Evolutionary conservation across 2,797 vertebrate genomes (phyloP).

Genomic region (Myripristis jacobus): DNA sequence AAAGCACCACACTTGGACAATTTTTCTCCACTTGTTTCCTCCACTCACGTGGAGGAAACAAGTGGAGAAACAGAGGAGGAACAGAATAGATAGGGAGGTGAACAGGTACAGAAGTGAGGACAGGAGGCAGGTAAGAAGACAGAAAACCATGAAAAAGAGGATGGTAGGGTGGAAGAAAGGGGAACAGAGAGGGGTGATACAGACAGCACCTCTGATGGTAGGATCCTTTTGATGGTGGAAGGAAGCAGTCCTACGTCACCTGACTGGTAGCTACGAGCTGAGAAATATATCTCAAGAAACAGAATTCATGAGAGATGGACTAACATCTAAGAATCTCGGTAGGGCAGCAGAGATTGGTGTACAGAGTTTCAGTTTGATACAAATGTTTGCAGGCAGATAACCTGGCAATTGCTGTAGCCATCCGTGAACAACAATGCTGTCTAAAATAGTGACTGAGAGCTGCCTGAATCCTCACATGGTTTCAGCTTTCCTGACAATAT

Average conservation of each 20-base stretch:
- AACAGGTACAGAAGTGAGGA: slow-evolving; percentile 10
- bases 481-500: slow-evolving; percentile 27
- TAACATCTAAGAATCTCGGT: not conserved
- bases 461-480: slow-evolving; percentile 29
- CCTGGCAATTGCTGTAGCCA: not conserved
- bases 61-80: slow-evolving; percentile 16
- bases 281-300: slow-evolving; percentile 14
- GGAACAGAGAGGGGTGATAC: not conserved
- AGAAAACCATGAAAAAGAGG: not conserved
- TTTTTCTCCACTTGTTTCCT: no score
- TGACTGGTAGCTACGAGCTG: slow-evolving; percentile 29
- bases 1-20: slow-evolving; percentile 27
- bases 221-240: slow-evolving; percentile 32
- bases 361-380: slow-evolving; percentile 10
- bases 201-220: slow-evolving; percentile 53
- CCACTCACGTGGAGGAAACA: slow-evolving; percentile 37
- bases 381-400: not conserved
- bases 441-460: slow-evolving; percentile 19
- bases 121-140: slow-evolving; percentile 8
- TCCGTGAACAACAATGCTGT: slow-evolving; percentile 22
- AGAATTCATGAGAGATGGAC: not conserved
- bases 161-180: not conserved
- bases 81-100: slow-evolving; percentile 6
- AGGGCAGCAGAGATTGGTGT: not conserved
- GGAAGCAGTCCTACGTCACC: slow-evolving; percentile 10